phyloP scores from a whole-genome alignment of 2,888 invertebrate genomes.

The Platycnemis pennipes region DNA sequence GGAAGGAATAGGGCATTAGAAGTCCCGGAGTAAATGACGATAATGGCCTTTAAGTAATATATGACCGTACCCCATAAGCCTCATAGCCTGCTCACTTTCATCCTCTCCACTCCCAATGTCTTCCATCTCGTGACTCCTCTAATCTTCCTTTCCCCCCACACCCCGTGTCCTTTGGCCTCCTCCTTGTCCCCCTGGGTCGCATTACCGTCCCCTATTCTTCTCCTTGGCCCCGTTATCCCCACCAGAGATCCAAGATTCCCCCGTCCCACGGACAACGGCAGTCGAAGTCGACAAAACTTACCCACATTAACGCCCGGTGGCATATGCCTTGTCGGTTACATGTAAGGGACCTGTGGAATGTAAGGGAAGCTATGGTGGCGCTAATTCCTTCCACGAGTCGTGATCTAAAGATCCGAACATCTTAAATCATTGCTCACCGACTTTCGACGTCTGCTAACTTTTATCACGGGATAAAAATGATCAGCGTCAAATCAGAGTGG shows the following conservation, averaged over 20 bases:
- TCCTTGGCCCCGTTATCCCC: background rate
- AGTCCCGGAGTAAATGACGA: background rate
- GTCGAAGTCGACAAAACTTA: background rate
- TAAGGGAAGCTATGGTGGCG: background rate
- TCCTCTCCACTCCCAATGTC: background rate
- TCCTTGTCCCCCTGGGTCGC: background rate
- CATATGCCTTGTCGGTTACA: background rate
- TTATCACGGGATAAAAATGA: too few species aligned
- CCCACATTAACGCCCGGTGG: background rate
- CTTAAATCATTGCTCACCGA: background rate
- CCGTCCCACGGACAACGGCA: background rate
- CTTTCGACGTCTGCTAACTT: too few species aligned
- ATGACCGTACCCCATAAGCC: background rate
- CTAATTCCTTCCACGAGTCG: background rate
- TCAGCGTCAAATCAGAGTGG: too few species aligned
- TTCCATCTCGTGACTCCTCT: background rate
- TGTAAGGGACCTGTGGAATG: background rate
- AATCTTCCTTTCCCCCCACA: background rate
- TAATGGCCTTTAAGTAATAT: background rate
- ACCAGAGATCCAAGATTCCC: background rate
- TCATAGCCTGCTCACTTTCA: constrained; percentile 2
- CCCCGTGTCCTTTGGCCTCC: background rate
- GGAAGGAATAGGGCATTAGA: background rate
- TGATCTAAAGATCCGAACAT: background rate
- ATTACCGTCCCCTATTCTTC: background rate